Percentiles rank a stretch among this genome's conserved stretches.
These are phyloP conservation scores for Ischnus inquisitorius DNA, from an alignment of 2,888 invertebrate genomes.

Conservation along the genomic window DNA sequence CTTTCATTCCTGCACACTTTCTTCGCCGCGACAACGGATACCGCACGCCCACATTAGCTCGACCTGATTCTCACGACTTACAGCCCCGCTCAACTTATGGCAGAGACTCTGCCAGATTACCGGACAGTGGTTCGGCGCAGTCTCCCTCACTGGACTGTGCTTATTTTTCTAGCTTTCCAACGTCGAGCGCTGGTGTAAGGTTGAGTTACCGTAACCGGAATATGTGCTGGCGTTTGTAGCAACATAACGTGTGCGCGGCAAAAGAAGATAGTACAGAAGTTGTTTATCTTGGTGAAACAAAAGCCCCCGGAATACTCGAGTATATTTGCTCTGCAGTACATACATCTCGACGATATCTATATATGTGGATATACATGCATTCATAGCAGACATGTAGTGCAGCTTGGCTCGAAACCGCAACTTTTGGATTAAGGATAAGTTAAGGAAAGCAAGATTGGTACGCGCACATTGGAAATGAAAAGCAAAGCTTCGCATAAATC, in stretches of 20 bases:
- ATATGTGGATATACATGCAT: neutral
- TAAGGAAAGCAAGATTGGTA: neutral
- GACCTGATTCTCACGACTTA: constrained; percentile 46
- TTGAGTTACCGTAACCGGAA: constrained; percentile 59
- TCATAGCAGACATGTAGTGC: no score
- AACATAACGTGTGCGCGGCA: constrained; percentile 13
- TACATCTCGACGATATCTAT: constrained; percentile 31
- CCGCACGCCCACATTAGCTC: neutral
- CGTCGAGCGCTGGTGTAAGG: constrained; percentile 30
- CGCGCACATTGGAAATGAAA: constrained; percentile 23
- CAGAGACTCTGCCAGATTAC: constrained; percentile 31
- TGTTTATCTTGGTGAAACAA: constrained; percentile 55
- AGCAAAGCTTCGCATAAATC: constrained; percentile 23
- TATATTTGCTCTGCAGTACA: constrained; percentile 42
- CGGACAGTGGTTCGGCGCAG: constrained; percentile 13
- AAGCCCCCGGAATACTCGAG: constrained; percentile 18
- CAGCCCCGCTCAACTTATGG: constrained; percentile 38
- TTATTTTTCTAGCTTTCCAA: constrained; percentile 20
- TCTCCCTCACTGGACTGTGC: constrained; percentile 31
- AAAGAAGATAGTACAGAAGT: constrained; percentile 45
- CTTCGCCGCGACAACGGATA: constrained; percentile 5
- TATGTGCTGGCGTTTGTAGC: constrained; percentile 36
- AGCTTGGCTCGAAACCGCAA: constrained; percentile 39
- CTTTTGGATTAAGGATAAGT: constrained; percentile 42
- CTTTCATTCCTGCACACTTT: neutral